Conservation (phyloP, 2,113 vertebrate genomes). For the Amphiprion ocellaris region DNA sequence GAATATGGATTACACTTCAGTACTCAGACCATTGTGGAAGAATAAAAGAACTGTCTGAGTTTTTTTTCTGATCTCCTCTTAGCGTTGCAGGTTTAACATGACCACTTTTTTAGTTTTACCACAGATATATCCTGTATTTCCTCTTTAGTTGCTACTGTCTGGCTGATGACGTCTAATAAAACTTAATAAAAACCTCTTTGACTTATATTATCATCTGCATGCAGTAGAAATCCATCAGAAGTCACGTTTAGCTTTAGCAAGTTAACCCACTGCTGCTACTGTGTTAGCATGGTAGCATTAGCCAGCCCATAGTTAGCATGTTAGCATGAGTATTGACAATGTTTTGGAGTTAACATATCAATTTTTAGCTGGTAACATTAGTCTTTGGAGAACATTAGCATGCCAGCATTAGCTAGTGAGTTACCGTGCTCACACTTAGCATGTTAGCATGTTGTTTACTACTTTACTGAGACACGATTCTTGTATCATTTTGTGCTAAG, state of each 20-base stretch:
- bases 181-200: background rate
- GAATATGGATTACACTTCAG: too few species aligned
- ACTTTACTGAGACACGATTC: too few species aligned
- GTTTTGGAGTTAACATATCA: background rate
- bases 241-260: background rate
- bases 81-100: background rate
- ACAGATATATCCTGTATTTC: background rate
- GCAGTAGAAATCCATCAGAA: slow-evolving; percentile 29
- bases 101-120: background rate
- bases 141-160: slow-evolving; percentile 6
- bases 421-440: background rate
- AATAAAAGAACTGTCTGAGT: background rate
- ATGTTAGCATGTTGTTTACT: too few species aligned
- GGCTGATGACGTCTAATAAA: background rate
- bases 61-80: too few species aligned
- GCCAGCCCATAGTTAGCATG: background rate
- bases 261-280: background rate
- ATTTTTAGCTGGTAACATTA: too few species aligned
- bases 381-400: background rate
- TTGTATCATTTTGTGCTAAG: too few species aligned
- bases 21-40: background rate
- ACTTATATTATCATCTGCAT: slow-evolving; percentile 7
- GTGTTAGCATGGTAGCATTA: background rate
- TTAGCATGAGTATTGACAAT: background rate
- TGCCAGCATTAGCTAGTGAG: background rate